phyloP scores from a whole-genome alignment of 1,140 invertebrate species.

The Coenobita brevimanus region DNA sequence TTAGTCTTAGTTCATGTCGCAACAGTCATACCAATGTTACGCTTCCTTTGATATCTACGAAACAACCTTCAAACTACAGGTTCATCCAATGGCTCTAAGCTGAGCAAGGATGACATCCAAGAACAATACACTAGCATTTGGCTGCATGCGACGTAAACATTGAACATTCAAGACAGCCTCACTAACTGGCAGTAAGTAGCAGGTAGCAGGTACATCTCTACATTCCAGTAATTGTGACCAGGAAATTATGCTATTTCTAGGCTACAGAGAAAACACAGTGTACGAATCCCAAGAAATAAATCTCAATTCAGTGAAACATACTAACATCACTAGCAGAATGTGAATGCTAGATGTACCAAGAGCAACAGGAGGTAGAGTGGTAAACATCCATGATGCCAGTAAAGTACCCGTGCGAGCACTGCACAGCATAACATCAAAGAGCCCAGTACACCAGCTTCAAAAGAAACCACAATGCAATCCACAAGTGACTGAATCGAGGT shows the following conservation, averaged over 20 bases:
- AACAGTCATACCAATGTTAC: neutral
- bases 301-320: slow-evolving; percentile 7
- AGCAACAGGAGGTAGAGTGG: slow-evolving; percentile 37
- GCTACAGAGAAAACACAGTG: slow-evolving; percentile 37
- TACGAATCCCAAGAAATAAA: slow-evolving; percentile 28
- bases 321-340: slow-evolving; percentile 43
- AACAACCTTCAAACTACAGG: slow-evolving; percentile 47
- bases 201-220: slow-evolving; percentile 64
- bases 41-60: slow-evolving; percentile 47
- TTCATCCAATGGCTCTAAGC: slow-evolving; percentile 46
- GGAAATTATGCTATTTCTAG: slow-evolving; percentile 12
- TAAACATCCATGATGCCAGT: slow-evolving; percentile 51
- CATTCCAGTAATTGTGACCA: slow-evolving; percentile 45
- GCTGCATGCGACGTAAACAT: slow-evolving; percentile 57
- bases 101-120: slow-evolving; percentile 56
- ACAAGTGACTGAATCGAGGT: slow-evolving; percentile 20
- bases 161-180: slow-evolving; percentile 51
- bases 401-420: slow-evolving; percentile 50
- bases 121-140: slow-evolving; percentile 51
- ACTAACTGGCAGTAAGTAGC: slow-evolving; percentile 50
- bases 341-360: slow-evolving; percentile 62
- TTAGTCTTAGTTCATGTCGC: neutral
- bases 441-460: slow-evolving; percentile 6
- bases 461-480: slow-evolving; percentile 11
- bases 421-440: slow-evolving; percentile 34